These are phyloP conservation scores for Drosophila subobscura DNA, from an alignment of 1,140 invertebrate genomes.

Conservation along the genomic window DNA sequence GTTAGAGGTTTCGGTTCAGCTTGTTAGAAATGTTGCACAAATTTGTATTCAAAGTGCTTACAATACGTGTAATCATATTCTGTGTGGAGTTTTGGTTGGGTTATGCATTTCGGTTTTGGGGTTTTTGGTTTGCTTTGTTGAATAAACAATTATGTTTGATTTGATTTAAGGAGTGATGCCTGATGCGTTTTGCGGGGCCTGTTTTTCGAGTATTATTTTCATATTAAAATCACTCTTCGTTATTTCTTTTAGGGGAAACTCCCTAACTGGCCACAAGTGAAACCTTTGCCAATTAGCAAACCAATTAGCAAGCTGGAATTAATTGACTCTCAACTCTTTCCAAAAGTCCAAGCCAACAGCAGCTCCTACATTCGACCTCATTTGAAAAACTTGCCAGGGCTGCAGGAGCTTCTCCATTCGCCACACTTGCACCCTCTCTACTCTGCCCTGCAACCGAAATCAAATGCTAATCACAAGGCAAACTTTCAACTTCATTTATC, in stretches of 20 bases:
- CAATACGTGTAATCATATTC: neutral
- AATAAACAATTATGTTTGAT: conserved; percentile 39
- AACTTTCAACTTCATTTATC: conserved; percentile 47
- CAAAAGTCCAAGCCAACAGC: neutral
- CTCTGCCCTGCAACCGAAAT: conserved; percentile 2
- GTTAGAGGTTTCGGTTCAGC: conserved; percentile 35
- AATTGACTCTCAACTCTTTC: conserved; percentile 16
- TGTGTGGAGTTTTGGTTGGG: conserved; percentile 8
- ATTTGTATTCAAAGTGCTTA: conserved; percentile 33
- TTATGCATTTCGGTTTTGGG: conserved; percentile 6
- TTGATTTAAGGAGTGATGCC: conserved; percentile 29
- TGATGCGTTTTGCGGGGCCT: conserved; percentile 25
- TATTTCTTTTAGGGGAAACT: too few species aligned
- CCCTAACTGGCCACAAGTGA: neutral
- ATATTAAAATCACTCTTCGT: neutral
- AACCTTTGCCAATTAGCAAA: conserved; percentile 14
- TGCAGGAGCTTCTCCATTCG: neutral
- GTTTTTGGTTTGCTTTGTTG: conserved; percentile 21
- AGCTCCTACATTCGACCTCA: neutral
- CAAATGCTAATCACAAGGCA: conserved; percentile 47
- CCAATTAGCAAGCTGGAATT: conserved; percentile 31
- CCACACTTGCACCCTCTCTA: neutral
- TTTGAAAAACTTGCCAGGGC: neutral
- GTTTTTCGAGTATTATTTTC: neutral
- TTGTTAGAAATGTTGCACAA: conserved; percentile 42